phyloP scores from a whole-genome alignment of 2,888 invertebrate genomes.

The Polyommatus icarus region DNA sequence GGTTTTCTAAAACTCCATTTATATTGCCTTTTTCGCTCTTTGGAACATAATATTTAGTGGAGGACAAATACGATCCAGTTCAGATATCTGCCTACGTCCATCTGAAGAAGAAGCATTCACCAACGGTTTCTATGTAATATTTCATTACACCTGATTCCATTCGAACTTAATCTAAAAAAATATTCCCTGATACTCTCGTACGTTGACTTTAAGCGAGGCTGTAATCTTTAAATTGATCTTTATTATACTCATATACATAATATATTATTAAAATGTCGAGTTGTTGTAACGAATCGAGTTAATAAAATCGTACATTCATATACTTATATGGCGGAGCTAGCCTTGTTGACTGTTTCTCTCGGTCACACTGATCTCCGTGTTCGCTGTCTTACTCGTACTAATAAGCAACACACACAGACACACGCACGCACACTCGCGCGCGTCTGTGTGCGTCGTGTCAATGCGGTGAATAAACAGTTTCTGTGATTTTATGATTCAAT shows the following conservation, averaged over 20 bases:
- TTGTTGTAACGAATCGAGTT: constrained; percentile 73
- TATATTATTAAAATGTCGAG: constrained; percentile 73
- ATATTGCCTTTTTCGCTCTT: background rate
- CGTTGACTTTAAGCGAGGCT: constrained; percentile 17
- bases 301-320: constrained; percentile 77
- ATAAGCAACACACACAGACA: constrained; percentile 58
- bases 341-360: constrained; percentile 70
- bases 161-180: background rate
- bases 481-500: constrained; percentile 77
- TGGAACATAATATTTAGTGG: background rate
- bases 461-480: constrained; percentile 78
- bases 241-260: constrained; percentile 57
- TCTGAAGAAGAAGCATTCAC: background rate
- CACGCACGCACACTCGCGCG: constrained; percentile 49
- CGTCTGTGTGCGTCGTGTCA: constrained; percentile 58
- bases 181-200: background rate
- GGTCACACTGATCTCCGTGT: constrained; percentile 55
- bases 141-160: background rate
- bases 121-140: background rate
- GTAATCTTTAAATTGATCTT: constrained; percentile 34
- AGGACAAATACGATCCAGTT: background rate
- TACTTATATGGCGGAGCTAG: constrained; percentile 75
- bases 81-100: background rate
- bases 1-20: background rate
- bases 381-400: constrained; percentile 68